A percentile compares a stretch with the other conserved stretches of the same genome.
Evolutionary conservation across 2,888 invertebrate species (phyloP).

Genomic region (Bembecia ichneumoniformis): DNA sequence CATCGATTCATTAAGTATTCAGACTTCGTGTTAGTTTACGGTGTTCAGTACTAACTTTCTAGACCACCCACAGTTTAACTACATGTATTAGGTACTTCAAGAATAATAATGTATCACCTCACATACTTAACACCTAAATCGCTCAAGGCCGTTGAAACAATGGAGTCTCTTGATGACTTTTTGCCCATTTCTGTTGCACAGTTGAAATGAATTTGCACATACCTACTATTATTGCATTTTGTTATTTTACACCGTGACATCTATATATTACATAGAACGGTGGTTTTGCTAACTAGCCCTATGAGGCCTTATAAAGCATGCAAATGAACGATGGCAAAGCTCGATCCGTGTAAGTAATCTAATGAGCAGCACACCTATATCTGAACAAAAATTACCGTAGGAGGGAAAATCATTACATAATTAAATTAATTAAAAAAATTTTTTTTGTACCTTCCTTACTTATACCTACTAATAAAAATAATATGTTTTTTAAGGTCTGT

Average conservation of each 20-base stretch:
- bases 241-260: background rate
- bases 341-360: no score
- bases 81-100: slow-evolving; percentile 21
- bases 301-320: no score
- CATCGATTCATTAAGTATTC: slow-evolving; percentile 37
- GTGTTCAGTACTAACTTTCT: slow-evolving; percentile 24
- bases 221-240: background rate
- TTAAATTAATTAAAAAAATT: no score
- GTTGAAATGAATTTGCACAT: background rate
- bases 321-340: no score
- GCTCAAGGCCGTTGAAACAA: slow-evolving; percentile 40
- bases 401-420: no score
- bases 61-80: slow-evolving; percentile 50
- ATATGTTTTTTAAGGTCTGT: no score
- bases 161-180: slow-evolving; percentile 47
- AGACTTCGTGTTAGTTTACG: slow-evolving; percentile 18
- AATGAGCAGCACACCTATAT: no score
- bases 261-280: no score
- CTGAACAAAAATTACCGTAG: no score
- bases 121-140: slow-evolving; percentile 7
- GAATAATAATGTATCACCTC: slow-evolving; percentile 51
- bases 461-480: no score
- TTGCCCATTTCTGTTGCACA: slow-evolving; percentile 28
- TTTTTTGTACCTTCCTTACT: no score
- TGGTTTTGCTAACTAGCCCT: no score